Base-by-base conservation (phyloP, 2,888 invertebrate genomes). In the Amphimallon solstitiale region DNA sequence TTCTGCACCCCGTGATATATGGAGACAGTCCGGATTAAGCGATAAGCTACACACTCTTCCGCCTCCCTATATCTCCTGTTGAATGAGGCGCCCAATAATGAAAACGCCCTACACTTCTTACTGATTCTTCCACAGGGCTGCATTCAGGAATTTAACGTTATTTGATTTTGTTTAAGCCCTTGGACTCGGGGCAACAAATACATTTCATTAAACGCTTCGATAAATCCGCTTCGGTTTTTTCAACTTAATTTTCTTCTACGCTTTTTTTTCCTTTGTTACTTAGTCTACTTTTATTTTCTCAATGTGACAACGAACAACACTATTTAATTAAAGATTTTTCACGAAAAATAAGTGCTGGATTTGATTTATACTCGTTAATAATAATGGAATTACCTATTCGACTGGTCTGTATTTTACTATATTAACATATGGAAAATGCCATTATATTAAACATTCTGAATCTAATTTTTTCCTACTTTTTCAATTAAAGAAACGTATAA, bases 21-120 rank as follows among this genome's bases (percentile, higher is more conserved):
- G 77, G 72, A 72, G 77, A 77, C 75, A 74, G 76, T 73, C 68
- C 71, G 76, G 77, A 78, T 78, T 77, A 78, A 78, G 75, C 77
- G 78, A 77, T 78, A 78, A 78, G 76, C 78, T 74, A 76, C 76
- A 78, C 76, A 74, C 75, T 75, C 75, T 74, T 73, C 73, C 70
- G 71, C 70, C 71, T 70, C 70, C 72, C 72, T 72, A 67, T 73
- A 73, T 72, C 75, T 76, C 77, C 77, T 77, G 77, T 77, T 77
- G 77, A 76, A 77, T 76, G 75, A 73, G 74, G 72, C 70, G 67
- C 68, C 70, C 72, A 72, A 72, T 71, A 71, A 73, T 68, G 68
- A 66, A 67, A 65, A 64, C 68, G 61, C 59, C 65, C 56, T 52
- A 52, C 56, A 35, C 63, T 66, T 61, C 61, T 61, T 67, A 52